Conservation (phyloP, 2,888 invertebrate genomes). For the Callyntrura guangdongensis region DNA sequence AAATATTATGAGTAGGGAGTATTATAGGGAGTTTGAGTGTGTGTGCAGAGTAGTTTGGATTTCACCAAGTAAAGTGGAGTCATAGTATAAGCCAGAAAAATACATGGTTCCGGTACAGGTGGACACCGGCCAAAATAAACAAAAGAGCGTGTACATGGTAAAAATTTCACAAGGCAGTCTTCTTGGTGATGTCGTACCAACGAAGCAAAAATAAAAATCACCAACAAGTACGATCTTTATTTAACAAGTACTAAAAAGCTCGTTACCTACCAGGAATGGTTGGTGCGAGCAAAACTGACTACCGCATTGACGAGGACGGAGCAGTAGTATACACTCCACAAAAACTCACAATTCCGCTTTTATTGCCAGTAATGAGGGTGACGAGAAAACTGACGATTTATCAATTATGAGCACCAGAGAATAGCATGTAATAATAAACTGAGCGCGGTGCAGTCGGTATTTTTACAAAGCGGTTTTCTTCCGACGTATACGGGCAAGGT, state of each 20-base stretch:
- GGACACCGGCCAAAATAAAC: conserved; percentile 79
- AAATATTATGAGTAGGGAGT: not conserved
- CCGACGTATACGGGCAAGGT: too few relatives aligned
- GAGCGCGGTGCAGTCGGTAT: not conserved
- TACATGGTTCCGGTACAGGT: conserved; percentile 53
- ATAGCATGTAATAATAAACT: too few relatives aligned
- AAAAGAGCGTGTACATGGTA: conserved; percentile 55
- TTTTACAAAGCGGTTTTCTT: too few relatives aligned
- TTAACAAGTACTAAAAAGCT: not conserved
- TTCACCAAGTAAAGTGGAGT: not conserved
- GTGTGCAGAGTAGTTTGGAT: not conserved
- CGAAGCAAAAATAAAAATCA: not conserved
- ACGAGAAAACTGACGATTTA: not conserved
- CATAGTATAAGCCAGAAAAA: conserved; percentile 11
- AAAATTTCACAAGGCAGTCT: conserved; percentile 1
- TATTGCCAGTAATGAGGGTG: not conserved
- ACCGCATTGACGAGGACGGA: too few relatives aligned
- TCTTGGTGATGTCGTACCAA: not conserved
- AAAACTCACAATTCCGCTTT: not conserved
- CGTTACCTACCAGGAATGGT: too few relatives aligned
- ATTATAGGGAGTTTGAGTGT: too few relatives aligned
- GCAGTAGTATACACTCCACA: not conserved
- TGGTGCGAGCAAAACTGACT: too few relatives aligned
- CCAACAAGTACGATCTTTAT: not conserved
- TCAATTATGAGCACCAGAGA: conserved; percentile 6